These are phyloP conservation scores for Hoplodrina ambigua DNA, from an alignment of 2,888 invertebrate genomes.

Conservation along the genomic window DNA sequence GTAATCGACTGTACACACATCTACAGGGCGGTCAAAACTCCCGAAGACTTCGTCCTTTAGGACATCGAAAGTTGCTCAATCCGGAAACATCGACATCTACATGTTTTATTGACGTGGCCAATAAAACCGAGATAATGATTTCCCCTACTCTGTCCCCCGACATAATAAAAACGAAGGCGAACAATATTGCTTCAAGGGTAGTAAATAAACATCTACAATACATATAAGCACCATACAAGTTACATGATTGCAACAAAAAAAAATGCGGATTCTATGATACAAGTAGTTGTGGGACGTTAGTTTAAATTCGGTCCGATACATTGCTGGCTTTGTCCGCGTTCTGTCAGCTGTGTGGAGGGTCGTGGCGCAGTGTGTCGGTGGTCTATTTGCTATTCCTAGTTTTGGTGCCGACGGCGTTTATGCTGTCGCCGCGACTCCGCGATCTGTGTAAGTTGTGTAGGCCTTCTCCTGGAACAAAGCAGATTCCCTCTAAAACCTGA, in stretches of 20 bases:
- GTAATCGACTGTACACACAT: slow-evolving; percentile 44
- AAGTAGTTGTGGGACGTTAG: slow-evolving; percentile 75
- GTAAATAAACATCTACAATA: slow-evolving; percentile 74
- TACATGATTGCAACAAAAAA: slow-evolving; percentile 82
- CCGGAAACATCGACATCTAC: slow-evolving; percentile 69
- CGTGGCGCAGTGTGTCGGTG: slow-evolving; percentile 57
- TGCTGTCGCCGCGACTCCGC: slow-evolving; percentile 95
- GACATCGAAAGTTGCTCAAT: slow-evolving; percentile 44
- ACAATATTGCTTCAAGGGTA: slow-evolving; percentile 75
- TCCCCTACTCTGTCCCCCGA: slow-evolving; percentile 66
- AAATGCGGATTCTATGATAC: slow-evolving; percentile 69
- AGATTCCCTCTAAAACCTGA: slow-evolving; percentile 69
- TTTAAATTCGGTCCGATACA: slow-evolving; percentile 81
- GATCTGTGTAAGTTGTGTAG: slow-evolving; percentile 93
- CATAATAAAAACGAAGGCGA: slow-evolving; percentile 66
- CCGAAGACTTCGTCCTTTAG: slow-evolving; percentile 34
- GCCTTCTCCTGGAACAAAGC: slow-evolving; percentile 90
- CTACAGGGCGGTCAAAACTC: slow-evolving; percentile 42
- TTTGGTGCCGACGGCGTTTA: slow-evolving; percentile 93
- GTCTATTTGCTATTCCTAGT: slow-evolving; percentile 85
- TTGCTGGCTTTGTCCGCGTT: slow-evolving; percentile 69
- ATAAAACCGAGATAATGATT: slow-evolving; percentile 76
- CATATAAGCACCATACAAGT: slow-evolving; percentile 85
- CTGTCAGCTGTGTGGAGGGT: slow-evolving; percentile 56
- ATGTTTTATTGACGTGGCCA: slow-evolving; percentile 73